These are phyloP conservation scores for Hydropsyche tenuis DNA, from an alignment of 1,140 invertebrate species.

Conservation along the genomic window DNA sequence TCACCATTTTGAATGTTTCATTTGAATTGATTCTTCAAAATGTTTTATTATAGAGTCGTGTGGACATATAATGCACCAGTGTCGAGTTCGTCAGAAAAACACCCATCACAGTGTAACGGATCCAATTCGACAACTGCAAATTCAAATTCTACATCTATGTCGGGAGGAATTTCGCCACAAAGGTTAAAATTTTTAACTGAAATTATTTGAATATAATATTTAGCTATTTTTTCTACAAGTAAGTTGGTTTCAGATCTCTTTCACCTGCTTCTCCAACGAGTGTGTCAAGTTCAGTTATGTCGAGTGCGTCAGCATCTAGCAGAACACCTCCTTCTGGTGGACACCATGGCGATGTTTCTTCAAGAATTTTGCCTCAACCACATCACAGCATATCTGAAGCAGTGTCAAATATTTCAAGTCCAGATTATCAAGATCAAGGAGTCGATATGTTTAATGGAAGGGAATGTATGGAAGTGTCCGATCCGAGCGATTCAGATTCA, in stretches of 20 bases:
- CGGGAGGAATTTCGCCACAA: constrained; percentile 63
- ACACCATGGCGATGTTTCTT: constrained; percentile 30
- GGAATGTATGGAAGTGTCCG: constrained; percentile 83
- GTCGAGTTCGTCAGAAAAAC: constrained; percentile 69
- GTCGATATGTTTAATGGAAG: constrained; percentile 67
- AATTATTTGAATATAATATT: constrained; percentile 8
- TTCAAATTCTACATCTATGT: constrained; percentile 68
- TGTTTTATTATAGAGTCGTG: constrained; percentile 69
- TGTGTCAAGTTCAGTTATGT: constrained; percentile 85
- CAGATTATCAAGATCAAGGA: constrained; percentile 80
- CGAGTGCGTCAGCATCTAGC: constrained; percentile 55
- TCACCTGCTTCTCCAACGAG: constrained; percentile 83
- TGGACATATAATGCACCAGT: constrained; percentile 91
- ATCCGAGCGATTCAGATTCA: constrained; percentile 85
- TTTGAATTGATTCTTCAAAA: neutral
- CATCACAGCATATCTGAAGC: constrained; percentile 74
- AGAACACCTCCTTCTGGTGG: constrained; percentile 54
- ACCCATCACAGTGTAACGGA: constrained; percentile 64
- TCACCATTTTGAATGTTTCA: neutral
- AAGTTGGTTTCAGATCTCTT: constrained; percentile 61
- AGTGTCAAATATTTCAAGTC: constrained; percentile 85
- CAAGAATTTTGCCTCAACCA: constrained; percentile 29
- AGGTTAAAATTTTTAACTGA: constrained; percentile 51
- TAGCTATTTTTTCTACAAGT: neutral
- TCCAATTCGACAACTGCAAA: constrained; percentile 68